Conservation (phyloP, 1,140 invertebrate species). For the Chelonus insularis region DNA sequence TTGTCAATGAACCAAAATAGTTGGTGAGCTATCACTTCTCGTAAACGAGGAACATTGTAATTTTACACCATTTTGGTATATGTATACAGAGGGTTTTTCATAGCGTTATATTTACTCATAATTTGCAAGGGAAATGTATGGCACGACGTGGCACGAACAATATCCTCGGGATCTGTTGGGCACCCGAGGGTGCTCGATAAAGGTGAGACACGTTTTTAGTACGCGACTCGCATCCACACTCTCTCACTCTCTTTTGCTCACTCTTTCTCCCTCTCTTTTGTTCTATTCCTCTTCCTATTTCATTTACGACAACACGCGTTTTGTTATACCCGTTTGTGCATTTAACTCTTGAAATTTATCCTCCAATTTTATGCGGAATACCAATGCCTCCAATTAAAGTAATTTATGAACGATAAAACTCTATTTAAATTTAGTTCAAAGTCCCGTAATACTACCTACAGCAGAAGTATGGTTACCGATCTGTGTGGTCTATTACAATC, state of each 20-base stretch:
- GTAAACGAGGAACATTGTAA: neutral
- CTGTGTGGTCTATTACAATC: too few relatives aligned
- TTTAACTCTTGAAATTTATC: slow-evolving; percentile 19
- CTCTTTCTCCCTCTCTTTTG: neutral
- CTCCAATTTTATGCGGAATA: neutral
- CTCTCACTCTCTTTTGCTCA: neutral
- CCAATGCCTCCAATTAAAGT: slow-evolving; percentile 12
- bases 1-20: neutral
- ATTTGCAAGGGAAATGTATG: slow-evolving; percentile 24
- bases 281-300: neutral
- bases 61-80: neutral
- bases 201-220: slow-evolving; percentile 26
- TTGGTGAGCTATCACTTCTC: neutral
- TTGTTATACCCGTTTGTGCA: slow-evolving; percentile 9
- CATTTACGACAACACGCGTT: slow-evolving; percentile 14
- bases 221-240: slow-evolving; percentile 21
- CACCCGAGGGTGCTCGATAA: slow-evolving; percentile 6
- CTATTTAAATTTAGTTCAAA: slow-evolving; percentile 3
- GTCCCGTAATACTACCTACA: too few relatives aligned
- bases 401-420: slow-evolving; percentile 8
- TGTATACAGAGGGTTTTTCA: slow-evolving; percentile 5
- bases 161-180: slow-evolving; percentile 16
- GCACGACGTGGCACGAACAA: slow-evolving; percentile 20
- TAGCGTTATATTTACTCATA: slow-evolving; percentile 20
- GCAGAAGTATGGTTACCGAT: too few relatives aligned